These are phyloP conservation scores for Kryptolebias ocellatus DNA, from an alignment of 2,797 vertebrate genomes.

Conservation along the genomic window DNA sequence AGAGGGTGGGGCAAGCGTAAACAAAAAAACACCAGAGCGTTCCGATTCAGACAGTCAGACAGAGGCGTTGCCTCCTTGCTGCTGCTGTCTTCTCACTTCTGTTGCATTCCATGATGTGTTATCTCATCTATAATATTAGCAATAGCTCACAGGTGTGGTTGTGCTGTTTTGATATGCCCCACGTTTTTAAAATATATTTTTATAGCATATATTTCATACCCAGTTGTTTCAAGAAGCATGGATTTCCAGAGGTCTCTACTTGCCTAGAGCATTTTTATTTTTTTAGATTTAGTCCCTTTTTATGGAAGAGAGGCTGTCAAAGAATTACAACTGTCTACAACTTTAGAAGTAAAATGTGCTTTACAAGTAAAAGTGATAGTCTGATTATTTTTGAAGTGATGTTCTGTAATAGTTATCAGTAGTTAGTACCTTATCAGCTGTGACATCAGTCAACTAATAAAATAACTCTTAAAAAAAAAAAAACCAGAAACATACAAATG, in stretches of 20 bases:
- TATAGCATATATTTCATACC: neutral
- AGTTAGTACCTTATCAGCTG: no score
- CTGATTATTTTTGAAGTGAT: no score
- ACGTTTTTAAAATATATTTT: constrained; percentile 20
- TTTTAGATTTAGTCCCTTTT: no score
- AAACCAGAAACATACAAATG: no score
- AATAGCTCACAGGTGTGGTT: constrained; percentile 25
- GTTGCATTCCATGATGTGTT: constrained; percentile 39
- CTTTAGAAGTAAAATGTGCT: no score
- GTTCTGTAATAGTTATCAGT: no score
- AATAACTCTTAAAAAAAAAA: no score
- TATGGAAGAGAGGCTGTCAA: no score
- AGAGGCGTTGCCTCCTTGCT: constrained; percentile 40
- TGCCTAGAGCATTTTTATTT: neutral
- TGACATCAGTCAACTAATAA: no score
- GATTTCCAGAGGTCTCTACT: neutral
- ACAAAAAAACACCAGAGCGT: constrained; percentile 14
- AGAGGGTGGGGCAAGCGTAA: constrained; percentile 15
- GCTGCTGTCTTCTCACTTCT: constrained; percentile 32
- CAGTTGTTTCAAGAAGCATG: neutral
- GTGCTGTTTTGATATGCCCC: constrained; percentile 28
- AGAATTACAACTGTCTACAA: no score
- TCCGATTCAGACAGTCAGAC: constrained; percentile 30
- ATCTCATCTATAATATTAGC: constrained; percentile 40
- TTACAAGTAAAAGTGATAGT: no score